Evolutionary conservation across 2,797 vertebrate species (phyloP).

Genomic region (Malacoraja senta): DNA sequence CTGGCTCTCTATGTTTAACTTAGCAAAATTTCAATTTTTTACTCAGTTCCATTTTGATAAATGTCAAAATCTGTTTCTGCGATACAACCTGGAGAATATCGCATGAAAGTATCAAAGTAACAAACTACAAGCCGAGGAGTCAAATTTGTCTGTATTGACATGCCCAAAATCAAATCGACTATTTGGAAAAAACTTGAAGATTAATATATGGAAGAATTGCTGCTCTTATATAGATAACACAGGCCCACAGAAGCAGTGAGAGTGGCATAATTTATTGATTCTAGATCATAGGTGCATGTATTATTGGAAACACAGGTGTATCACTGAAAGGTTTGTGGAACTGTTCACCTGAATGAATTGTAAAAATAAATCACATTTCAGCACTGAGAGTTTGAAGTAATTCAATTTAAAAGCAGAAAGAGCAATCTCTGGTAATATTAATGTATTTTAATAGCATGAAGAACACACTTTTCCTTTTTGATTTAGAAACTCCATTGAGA

Average conservation of each 20-base stretch:
- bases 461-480: background rate
- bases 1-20: background rate
- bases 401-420: background rate
- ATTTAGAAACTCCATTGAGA: background rate
- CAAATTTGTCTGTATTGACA: background rate
- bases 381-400: background rate
- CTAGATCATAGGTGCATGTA: background rate
- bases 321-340: no score
- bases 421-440: background rate
- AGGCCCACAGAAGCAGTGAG: background rate
- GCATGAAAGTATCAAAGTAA: background rate
- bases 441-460: constrained; percentile 28
- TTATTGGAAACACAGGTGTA: background rate
- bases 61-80: no score
- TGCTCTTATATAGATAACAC: constrained; percentile 9
- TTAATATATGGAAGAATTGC: no score
- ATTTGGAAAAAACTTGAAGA: background rate
- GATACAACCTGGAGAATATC: no score
- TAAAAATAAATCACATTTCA: background rate
- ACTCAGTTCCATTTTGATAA: no score
- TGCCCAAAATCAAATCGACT: background rate
- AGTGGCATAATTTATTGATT: background rate
- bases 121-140: background rate
- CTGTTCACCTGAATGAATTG: no score
- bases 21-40: background rate